Base-by-base conservation (phyloP, 2,888 invertebrate genomes). In the Flexamia atlantica region DNA sequence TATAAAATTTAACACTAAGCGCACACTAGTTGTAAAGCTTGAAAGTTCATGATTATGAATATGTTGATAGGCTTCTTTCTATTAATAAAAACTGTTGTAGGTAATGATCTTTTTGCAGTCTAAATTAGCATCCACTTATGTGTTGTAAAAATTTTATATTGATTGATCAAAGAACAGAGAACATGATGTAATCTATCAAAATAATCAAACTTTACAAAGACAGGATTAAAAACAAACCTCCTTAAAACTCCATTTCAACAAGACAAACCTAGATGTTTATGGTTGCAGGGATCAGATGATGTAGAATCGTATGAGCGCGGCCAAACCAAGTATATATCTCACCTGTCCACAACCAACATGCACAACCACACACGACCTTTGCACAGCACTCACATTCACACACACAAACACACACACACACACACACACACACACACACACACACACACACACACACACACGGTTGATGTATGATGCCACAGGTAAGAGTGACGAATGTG, bases 401-500 rank as follows among this genome's bases (percentile, higher is more conserved):
- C 57, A 57, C 9, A 57, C 57, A 46, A 12, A 4, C 46, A 46
- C 46, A 17, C 46, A 46, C 46, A 46, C 12, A 4, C 46, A 3
- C 17, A 9, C 36, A 36, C 50, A 50, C 4, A 50, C 50, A n/a
- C 50, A 50, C 57, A 57, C 57, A 20, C 3, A 57, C 57, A 20
- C 20, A 1, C 57, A 7, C 57, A 20, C 57, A 46, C 46, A 46
- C 46, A 46, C 46, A 17, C 46, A 46, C 4, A 4, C 46, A 46
- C 46, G 3, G 7, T 7, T 57, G 57, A 57, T 57, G 12, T 30
- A 68, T 68, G 30, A 68, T 25, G 68, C 23, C 68, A 68, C 68
- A 68, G 68, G 68, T 68, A 68, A 68, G 68, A 30, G 68, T 32
- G 68, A 68, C 68, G 32, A 14, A 68, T 68, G 68, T 57, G 30